Conservation (phyloP, 2,888 invertebrate species). For the Trissolcus brochymenae region DNA sequence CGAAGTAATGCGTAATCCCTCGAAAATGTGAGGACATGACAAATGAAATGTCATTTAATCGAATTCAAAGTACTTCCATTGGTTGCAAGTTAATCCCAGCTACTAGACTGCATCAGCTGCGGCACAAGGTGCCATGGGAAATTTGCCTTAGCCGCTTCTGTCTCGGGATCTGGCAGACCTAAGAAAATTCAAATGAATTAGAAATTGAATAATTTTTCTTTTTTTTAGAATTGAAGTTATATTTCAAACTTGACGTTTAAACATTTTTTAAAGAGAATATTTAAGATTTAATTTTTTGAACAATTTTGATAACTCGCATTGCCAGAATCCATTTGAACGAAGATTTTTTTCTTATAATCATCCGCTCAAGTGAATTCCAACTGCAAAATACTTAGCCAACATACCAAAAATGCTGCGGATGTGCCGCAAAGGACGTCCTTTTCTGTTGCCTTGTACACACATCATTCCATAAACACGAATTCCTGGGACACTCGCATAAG, state of each 20-base stretch:
- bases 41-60: conserved; percentile 51
- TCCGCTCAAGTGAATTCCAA: too few species aligned
- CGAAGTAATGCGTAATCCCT: conserved; percentile 50
- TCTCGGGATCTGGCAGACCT: conserved; percentile 58
- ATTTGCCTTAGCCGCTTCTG: conserved; percentile 78
- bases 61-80: conserved; percentile 40
- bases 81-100: conserved; percentile 80
- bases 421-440: conserved; percentile 76
- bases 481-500: conserved; percentile 94
- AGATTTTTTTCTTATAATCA: too few species aligned
- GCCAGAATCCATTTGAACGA: too few species aligned
- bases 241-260: too few species aligned
- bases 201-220: background rate
- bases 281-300: too few species aligned
- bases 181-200: conserved; percentile 12
- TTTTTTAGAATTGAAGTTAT: too few species aligned
- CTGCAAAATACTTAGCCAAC: conserved; percentile 5
- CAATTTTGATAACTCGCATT: too few species aligned
- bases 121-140: conserved; percentile 89
- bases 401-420: conserved; percentile 76
- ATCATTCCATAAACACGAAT: conserved; percentile 96
- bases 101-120: conserved; percentile 82
- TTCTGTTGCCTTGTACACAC: conserved; percentile 82
- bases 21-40: conserved; percentile 52
- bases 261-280: too few species aligned